Evolutionary conservation across 2,113 vertebrate genomes (phyloP).

Genomic region (Syrmaticus mikado): DNA sequence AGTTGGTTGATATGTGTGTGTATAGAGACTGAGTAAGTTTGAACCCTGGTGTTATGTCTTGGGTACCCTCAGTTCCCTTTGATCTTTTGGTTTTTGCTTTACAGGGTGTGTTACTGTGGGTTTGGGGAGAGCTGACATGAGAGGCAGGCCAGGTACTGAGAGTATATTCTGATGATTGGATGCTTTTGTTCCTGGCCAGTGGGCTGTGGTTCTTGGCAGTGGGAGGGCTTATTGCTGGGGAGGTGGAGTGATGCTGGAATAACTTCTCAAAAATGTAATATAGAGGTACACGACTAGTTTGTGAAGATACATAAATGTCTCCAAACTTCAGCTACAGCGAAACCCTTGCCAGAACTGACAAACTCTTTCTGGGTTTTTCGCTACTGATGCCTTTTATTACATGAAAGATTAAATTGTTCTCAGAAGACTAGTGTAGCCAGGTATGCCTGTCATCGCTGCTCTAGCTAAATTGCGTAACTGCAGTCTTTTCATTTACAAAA

Average conservation of each 20-base stretch:
- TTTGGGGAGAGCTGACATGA: background rate
- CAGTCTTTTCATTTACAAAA: background rate
- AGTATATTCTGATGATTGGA: background rate
- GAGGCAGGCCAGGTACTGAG: background rate
- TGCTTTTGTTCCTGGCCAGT: background rate
- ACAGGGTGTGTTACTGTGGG: background rate
- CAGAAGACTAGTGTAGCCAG: background rate
- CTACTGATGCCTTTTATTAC: background rate
- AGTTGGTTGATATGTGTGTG: background rate
- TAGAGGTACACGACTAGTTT: background rate
- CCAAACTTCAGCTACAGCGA: background rate
- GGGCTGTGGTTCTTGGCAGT: background rate
- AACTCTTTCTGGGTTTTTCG: background rate
- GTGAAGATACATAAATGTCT: background rate
- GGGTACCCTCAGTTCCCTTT: background rate
- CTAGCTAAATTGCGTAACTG: background rate
- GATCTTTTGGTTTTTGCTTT: slow-evolving; percentile 23
- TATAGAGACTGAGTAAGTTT: background rate
- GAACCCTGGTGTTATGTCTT: background rate
- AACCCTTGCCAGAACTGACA: background rate
- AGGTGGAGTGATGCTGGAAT: background rate
- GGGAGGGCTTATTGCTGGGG: background rate
- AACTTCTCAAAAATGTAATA: background rate
- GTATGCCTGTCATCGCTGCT: background rate
- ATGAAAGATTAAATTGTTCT: background rate